Evolutionary conservation across 2,888 invertebrate species (phyloP).

Genomic region (Ichneumoninae sp.): DNA sequence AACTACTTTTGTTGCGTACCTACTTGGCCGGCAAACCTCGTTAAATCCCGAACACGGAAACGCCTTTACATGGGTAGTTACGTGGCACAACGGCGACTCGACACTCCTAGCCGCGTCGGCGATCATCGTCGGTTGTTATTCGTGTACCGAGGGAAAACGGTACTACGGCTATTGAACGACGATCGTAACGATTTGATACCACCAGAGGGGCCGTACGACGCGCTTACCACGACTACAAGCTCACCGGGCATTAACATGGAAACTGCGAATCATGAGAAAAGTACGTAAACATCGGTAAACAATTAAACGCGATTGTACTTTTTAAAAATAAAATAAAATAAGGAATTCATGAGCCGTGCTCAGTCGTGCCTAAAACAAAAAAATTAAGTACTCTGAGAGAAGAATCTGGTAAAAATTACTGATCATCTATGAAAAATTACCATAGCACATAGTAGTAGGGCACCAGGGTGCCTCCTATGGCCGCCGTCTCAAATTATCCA

Average conservation of each 20-base stretch:
- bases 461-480: too few species aligned
- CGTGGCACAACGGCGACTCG: constrained; percentile 52
- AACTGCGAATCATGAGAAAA: neutral
- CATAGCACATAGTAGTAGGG: too few species aligned
- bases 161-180: neutral
- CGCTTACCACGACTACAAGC: neutral
- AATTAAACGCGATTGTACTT: neutral
- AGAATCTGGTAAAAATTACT: too few species aligned
- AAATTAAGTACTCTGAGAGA: too few species aligned
- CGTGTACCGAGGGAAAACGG: neutral
- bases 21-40: constrained; percentile 73
- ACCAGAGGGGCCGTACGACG: neutral
- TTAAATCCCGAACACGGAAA: constrained; percentile 73
- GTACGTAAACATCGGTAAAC: neutral
- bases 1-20: constrained; percentile 80
- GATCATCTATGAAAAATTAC: too few species aligned
- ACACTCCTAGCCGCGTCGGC: constrained; percentile 27
- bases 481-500: too few species aligned
- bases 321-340: too few species aligned
- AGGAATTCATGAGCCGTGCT: too few species aligned
- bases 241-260: neutral
- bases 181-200: constrained; percentile 27
- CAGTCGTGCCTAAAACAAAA: neutral
- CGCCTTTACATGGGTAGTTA: constrained; percentile 65
- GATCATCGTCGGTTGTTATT: constrained; percentile 31